Conservation (phyloP, 2,888 invertebrate genomes). For the Tenthredo distinguenda region DNA sequence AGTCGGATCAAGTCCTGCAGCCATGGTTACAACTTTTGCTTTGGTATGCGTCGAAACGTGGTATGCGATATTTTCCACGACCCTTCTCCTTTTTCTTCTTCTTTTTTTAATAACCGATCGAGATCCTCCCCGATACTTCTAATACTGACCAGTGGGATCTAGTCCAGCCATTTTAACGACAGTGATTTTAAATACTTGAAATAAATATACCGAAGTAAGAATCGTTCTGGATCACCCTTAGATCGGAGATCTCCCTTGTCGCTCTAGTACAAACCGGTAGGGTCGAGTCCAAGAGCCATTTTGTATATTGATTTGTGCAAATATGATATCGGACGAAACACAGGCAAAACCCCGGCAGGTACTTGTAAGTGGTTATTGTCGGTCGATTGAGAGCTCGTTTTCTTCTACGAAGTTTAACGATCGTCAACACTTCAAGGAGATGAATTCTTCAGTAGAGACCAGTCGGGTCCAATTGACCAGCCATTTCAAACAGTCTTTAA, state of each 20-base stretch:
- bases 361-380: background rate
- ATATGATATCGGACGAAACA: constrained; percentile 1
- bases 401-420: background rate
- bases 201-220: background rate
- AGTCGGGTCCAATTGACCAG: constrained; percentile 71
- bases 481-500: constrained; percentile 63
- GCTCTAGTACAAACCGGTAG: constrained; percentile 73
- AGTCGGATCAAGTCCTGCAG: constrained; percentile 71
- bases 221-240: background rate
- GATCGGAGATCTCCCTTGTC: background rate
- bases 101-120: background rate
- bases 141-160: constrained; percentile 74
- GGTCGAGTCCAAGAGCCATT: constrained; percentile 73
- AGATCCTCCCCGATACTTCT: constrained; percentile 21
- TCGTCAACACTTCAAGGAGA: background rate
- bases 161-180: constrained; percentile 65
- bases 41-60: background rate
- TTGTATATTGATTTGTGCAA: constrained; percentile 45
- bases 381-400: background rate
- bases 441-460: constrained; percentile 69
- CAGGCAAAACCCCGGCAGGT: background rate
- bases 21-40: constrained; percentile 60
- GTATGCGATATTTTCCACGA: background rate
- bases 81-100: background rate
- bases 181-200: background rate